Base-by-base conservation (phyloP, 2,113 vertebrate genomes). In the Oreochromis aureus region DNA sequence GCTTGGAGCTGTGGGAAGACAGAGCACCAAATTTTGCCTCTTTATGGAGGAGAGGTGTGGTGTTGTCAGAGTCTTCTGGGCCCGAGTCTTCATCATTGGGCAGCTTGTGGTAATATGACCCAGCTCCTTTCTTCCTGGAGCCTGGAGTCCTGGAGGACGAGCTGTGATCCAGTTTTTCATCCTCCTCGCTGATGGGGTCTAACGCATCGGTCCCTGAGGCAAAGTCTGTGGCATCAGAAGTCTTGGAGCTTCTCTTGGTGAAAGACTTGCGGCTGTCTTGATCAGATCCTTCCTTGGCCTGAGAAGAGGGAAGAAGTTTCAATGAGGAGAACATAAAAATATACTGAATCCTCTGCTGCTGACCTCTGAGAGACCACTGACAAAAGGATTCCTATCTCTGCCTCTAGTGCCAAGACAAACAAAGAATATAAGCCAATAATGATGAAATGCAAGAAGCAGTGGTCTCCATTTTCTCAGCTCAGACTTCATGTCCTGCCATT, bases 161-260 rank as follows among this genome's bases (percentile, higher is more conserved):
- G 22, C 97, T 97, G 91, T 97, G 97, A 89, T 98, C 97, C 2
- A 98, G 97, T 90, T 97, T 98, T 94, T 99, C 99, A 58, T 99
- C 98, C 93, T 99, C 98, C 86, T 99, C 99, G 1, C 98, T 99
- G 94, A 99, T 99, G 63, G 98, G 98, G 91, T 99, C 98, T 89
- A 99, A 96, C 39, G 96, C 96, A 22, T 99, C 98, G 1, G 80
- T 95, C 7, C 97, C 97, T 27, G 96, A 95, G 19, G 97, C 95
- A 84, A 97, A 97, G 81, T 99, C 98, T 12, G 94, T 69, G 78
- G 96, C 95, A 46, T 98, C 98, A n/a, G 91, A 95, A 1, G 91
- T 32, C 92, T 97, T 97, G 85, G 95, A 87, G 83, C 83, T 89
- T 89, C 98, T 97, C 94, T 99, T 99, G 93, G 96, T 71, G 90